Evolutionary conservation across 2,888 invertebrate genomes (phyloP).

Genomic region (Ischnus inquisitorius): DNA sequence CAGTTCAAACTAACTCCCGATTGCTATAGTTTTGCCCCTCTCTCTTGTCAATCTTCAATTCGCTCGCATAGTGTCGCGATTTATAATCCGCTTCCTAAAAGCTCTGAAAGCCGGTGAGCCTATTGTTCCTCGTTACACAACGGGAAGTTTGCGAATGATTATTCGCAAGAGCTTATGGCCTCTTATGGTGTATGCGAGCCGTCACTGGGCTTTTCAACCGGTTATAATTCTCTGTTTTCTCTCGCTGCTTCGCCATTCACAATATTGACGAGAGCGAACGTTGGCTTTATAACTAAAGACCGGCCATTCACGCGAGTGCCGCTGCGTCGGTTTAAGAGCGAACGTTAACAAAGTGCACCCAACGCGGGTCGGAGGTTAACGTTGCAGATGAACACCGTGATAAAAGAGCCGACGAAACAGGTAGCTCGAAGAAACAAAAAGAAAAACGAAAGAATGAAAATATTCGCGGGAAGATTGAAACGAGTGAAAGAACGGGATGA

Average conservation of each 20-base stretch:
- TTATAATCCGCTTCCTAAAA: slow-evolving; percentile 25
- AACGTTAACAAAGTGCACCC: slow-evolving; percentile 58
- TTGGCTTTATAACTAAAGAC: slow-evolving; percentile 2
- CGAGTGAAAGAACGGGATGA: slow-evolving; percentile 33
- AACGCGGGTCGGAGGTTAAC: slow-evolving; percentile 32
- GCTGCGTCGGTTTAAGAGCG: slow-evolving; percentile 38
- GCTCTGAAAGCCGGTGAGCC: slow-evolving; percentile 5
- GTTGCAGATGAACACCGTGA: slow-evolving; percentile 46
- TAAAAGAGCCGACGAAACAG: slow-evolving; percentile 43
- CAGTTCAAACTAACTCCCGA: not conserved
- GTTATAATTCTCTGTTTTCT: not conserved
- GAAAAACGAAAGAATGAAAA: slow-evolving; percentile 53
- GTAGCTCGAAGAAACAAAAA: slow-evolving; percentile 50
- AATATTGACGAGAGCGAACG: not conserved
- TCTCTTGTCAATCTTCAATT: slow-evolving; percentile 7
- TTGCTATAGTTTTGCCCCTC: not conserved
- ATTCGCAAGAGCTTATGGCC: slow-evolving; percentile 26
- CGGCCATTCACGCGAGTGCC: slow-evolving; percentile 34
- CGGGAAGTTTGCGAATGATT: slow-evolving; percentile 40
- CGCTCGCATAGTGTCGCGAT: not conserved
- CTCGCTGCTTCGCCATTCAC: not conserved
- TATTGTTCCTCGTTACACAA: slow-evolving; percentile 13
- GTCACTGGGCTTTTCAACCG: slow-evolving; percentile 3
- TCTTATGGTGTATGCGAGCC: slow-evolving; percentile 19
- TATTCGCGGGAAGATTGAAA: slow-evolving; percentile 23